Evolutionary conservation across 2,888 invertebrate genomes (phyloP), one percentile per base, ranked within the genome.

Genomic region (Dynastes hyllus): DNA sequence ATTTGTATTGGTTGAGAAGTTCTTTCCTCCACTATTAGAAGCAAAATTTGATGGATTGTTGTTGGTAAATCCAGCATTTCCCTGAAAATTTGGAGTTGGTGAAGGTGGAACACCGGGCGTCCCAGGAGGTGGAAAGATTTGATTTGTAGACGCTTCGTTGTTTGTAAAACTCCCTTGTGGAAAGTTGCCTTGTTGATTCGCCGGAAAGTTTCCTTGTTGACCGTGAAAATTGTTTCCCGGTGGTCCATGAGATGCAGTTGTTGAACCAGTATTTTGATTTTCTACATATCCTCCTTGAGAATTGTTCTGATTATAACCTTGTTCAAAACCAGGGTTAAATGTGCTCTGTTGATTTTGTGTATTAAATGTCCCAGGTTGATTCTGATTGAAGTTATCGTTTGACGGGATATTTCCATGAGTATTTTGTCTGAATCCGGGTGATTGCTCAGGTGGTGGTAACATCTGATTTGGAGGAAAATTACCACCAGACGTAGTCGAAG

Each of bases 391-490:
- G 69, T 77, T 78, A 45, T 75, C 63, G 22, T 40, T 16, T 51
- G 76, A n/a, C 27, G 76, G 32, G 32, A 79, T 66, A 65, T 45
- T 51, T 13, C 58, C 32, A 27, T 58, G 27, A 40, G 53, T 40
- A 63, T 58, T 76, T 77, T 77, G 77, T 40, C 53, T 51, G 40
- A 76, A 76, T 53, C 51, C 53, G 8, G 27, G 51, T 45, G 67
- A 37, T n/a, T 75, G 73, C 32, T 65, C 73, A 6, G 71, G 58
- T 32, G 78, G 51, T 16, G 71, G 45, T 27, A 78, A 37, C 51
- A 71, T 78, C n/a, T 78, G 69, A 69, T 61, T 79, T 69, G 75
- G 78, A 11, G 75, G 40, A 70, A 76, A 70, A 70, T 51, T 69
- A 63, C 50, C 70, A 27, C 29, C 32, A 65, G 55, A 45, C 63